phyloP scores from a whole-genome alignment of 2,888 invertebrate genomes.

The Apodemia zela region DNA sequence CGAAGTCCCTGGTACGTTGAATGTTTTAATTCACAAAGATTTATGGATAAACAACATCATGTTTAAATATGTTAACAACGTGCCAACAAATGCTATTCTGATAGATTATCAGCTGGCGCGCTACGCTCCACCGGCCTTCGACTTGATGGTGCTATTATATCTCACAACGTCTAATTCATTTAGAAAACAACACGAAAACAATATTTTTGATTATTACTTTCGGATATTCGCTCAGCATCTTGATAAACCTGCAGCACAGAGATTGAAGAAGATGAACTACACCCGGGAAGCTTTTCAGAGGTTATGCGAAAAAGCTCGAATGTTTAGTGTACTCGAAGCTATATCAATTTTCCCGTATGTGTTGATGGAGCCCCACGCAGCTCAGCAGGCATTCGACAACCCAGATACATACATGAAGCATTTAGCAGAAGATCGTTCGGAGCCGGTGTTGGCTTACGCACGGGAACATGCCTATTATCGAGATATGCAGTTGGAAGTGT shows the following conservation, averaged over 20 bases:
- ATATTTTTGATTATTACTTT: constrained; percentile 48
- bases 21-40: constrained; percentile 60
- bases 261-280: constrained; percentile 39
- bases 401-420: constrained; percentile 35
- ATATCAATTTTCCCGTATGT: constrained; percentile 40
- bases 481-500: constrained; percentile 43
- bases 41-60: constrained; percentile 66
- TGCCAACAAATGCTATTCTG: constrained; percentile 48
- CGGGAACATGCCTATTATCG: constrained; percentile 36
- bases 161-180: constrained; percentile 49
- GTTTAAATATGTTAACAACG: constrained; percentile 49
- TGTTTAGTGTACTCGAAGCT: constrained; percentile 32
- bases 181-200: constrained; percentile 44
- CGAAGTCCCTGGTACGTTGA: constrained; percentile 46
- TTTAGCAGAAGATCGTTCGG: constrained; percentile 35
- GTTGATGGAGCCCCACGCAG: constrained; percentile 40
- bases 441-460: constrained; percentile 40
- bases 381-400: constrained; percentile 38
- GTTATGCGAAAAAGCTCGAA: constrained; percentile 34
- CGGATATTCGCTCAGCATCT: constrained; percentile 42
- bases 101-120: constrained; percentile 62
- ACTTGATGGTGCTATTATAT: constrained; percentile 52
- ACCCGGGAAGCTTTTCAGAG: constrained; percentile 27
- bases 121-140: constrained; percentile 62
- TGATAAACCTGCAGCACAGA: constrained; percentile 39